Conservation (phyloP, 2,888 invertebrate genomes). For the Schizotus pectinicornis region DNA sequence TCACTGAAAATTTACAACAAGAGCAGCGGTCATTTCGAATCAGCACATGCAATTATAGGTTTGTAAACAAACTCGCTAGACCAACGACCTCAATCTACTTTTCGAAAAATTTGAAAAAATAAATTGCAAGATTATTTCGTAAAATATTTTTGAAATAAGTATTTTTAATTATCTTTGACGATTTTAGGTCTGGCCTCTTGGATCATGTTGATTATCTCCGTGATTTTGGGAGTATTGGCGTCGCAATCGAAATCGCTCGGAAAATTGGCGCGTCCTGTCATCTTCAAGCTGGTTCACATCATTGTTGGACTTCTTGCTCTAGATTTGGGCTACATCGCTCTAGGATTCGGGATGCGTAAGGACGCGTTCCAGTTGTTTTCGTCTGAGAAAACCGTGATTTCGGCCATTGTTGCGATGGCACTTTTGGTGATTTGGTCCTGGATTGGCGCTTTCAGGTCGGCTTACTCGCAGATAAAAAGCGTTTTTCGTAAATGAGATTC, state of each 20-base stretch:
- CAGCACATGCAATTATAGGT: slow-evolving; percentile 35
- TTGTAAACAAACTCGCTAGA: background rate
- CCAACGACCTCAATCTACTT: background rate
- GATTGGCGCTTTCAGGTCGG: slow-evolving; percentile 1
- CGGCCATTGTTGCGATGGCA: slow-evolving; percentile 9
- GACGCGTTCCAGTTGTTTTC: slow-evolving; percentile 2
- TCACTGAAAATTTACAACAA: slow-evolving; percentile 23
- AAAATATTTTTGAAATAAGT: background rate
- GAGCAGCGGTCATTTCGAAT: slow-evolving; percentile 29
- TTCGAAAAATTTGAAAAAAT: background rate
- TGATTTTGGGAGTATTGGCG: slow-evolving; percentile 3
- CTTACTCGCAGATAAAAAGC: slow-evolving; percentile 8
- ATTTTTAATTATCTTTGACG: background rate
- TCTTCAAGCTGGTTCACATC: slow-evolving; percentile 5
- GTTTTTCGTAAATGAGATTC: slow-evolving; percentile 5
- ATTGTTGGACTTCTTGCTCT: slow-evolving; percentile 7
- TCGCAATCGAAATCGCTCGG: slow-evolving; percentile 6
- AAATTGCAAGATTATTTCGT: background rate
- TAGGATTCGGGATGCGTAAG: slow-evolving; percentile 10
- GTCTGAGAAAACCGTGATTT: background rate
- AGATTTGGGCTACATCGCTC: slow-evolving; percentile 3
- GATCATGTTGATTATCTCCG: slow-evolving; percentile 8
- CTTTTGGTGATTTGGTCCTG: slow-evolving; percentile 13
- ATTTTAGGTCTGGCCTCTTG: slow-evolving; percentile 15
- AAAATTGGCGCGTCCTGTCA: slow-evolving; percentile 1